Conservation (phyloP, 2,888 invertebrate genomes). For the Antheraea assamensis region DNA sequence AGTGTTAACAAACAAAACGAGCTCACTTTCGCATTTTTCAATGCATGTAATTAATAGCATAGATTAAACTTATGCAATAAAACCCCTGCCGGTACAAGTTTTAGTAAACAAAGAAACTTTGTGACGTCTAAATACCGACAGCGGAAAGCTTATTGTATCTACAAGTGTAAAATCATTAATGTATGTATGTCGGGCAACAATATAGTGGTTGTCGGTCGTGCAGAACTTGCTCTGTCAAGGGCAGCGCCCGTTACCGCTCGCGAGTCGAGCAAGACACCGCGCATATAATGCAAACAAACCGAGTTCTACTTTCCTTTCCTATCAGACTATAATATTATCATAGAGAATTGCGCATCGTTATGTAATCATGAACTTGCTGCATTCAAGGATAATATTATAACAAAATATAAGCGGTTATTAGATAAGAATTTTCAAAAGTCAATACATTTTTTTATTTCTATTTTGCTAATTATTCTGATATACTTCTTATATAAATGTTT, state of each 20-base stretch:
- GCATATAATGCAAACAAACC: slow-evolving; percentile 48
- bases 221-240: slow-evolving; percentile 72
- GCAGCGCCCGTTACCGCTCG: slow-evolving; percentile 66
- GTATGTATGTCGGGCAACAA: slow-evolving; percentile 30
- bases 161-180: background rate
- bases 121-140: background rate
- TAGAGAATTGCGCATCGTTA: slow-evolving; percentile 25
- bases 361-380: background rate
- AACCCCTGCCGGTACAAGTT: background rate
- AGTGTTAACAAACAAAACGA: no score
- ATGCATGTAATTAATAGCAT: no score
- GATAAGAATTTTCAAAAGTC: no score
- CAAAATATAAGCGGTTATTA: no score
- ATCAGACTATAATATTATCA: slow-evolving; percentile 42
- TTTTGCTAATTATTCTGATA: no score
- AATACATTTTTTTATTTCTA: no score
- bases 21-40: no score
- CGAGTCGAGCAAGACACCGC: slow-evolving; percentile 28
- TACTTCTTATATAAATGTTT: no score
- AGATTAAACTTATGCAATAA: background rate
- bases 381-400: background rate
- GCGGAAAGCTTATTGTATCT: background rate
- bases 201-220: slow-evolving; percentile 30
- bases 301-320: slow-evolving; percentile 74
- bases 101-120: background rate